Evolutionary conservation across 2,113 vertebrate species (phyloP).

Genomic region (Macquaria australasica): DNA sequence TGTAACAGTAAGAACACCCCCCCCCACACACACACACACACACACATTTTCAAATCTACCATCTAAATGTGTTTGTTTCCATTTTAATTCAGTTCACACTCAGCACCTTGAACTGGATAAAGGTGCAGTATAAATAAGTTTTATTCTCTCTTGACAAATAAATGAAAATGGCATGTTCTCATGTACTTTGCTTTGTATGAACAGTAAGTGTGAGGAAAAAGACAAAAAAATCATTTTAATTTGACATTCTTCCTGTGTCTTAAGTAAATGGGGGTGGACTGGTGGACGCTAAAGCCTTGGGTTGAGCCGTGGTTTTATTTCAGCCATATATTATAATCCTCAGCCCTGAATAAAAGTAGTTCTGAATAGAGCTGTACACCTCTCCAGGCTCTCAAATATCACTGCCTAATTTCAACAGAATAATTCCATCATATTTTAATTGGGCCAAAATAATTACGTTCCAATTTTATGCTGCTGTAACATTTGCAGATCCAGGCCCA

Average conservation of each 20-base stretch:
- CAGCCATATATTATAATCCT: constrained; percentile 23
- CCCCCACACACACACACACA: no score
- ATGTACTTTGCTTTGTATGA: not conserved
- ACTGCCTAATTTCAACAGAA: constrained; percentile 63
- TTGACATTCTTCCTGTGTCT: constrained; percentile 4
- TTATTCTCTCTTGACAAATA: not conserved
- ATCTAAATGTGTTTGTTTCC: constrained; percentile 1
- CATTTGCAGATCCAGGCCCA: constrained; percentile 72
- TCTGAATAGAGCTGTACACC: constrained; percentile 25
- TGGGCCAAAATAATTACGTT: constrained; percentile 69
- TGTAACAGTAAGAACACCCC: not conserved
- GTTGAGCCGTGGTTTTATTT: constrained; percentile 30
- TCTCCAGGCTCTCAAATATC: constrained; percentile 54
- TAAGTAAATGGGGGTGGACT: constrained; percentile 5
- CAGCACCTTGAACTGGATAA: not conserved
- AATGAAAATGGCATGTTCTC: not conserved
- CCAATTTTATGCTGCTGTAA: constrained; percentile 67
- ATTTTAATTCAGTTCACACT: not conserved
- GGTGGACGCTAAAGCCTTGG: not conserved
- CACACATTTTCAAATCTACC: not conserved
- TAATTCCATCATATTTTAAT: constrained; percentile 69
- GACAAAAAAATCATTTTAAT: not conserved
- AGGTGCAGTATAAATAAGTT: not conserved
- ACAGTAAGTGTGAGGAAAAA: not conserved
- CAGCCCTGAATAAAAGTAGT: constrained; percentile 15